Percentiles rank a stretch among this genome's conserved stretches.
Evolutionary conservation across 2,888 invertebrate species (phyloP).

Genomic region (Parascotia fuliginaria): DNA sequence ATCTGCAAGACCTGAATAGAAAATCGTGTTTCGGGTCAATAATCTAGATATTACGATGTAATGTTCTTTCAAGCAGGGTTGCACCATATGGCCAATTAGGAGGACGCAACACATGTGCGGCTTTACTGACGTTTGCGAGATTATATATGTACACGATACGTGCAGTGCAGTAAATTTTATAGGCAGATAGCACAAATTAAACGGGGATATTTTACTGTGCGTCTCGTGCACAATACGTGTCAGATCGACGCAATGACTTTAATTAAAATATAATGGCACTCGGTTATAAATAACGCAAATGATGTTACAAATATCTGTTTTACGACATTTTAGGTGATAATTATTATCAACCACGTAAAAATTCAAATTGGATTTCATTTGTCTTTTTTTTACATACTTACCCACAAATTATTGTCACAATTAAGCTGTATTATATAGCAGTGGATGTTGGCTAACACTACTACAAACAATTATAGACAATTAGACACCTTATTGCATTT

Average conservation of each 20-base stretch:
- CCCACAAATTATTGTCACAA: too few relatives aligned
- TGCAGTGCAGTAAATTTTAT: conserved; percentile 2
- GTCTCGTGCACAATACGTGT: background rate
- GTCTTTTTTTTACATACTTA: too few relatives aligned
- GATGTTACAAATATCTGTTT: too few relatives aligned
- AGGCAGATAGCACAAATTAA: background rate
- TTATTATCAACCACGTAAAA: too few relatives aligned
- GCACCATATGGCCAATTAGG: conserved; percentile 28
- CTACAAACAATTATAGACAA: too few relatives aligned
- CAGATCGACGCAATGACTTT: background rate
- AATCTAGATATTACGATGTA: conserved; percentile 5
- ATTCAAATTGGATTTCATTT: too few relatives aligned
- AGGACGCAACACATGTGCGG: conserved; percentile 20
- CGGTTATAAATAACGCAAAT: too few relatives aligned
- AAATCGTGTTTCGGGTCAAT: conserved; percentile 1
- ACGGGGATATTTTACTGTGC: background rate
- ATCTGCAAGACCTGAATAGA: background rate
- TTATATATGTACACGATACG: background rate
- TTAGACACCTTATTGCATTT: too few relatives aligned
- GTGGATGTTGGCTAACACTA: too few relatives aligned
- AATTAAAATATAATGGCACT: too few relatives aligned
- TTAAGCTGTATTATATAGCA: too few relatives aligned
- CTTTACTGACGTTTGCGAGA: conserved; percentile 5
- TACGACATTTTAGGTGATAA: too few relatives aligned
- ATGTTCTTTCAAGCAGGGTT: conserved; percentile 7